A percentile compares a stretch with the other conserved stretches of the same genome.
Conservation (phyloP, 2,888 invertebrate genomes). For the Lasioglossum calceatum region DNA sequence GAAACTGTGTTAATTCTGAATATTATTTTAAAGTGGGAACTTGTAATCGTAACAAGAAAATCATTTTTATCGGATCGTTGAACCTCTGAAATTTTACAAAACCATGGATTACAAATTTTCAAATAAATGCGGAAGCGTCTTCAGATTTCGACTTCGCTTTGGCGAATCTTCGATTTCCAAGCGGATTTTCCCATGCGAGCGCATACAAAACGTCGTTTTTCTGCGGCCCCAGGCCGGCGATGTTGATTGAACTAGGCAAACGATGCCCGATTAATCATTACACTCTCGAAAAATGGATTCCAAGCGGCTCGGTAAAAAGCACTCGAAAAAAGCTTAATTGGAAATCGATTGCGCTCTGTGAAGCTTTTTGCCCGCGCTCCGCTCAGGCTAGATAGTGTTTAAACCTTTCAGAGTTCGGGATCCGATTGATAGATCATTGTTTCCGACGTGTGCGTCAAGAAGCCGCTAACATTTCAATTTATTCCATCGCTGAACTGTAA, state of each 20-base stretch:
- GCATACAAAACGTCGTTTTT: not conserved
- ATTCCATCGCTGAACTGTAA: not conserved
- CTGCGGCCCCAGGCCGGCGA: not conserved
- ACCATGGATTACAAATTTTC: too few relatives aligned
- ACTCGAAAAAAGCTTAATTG: conserved; percentile 5
- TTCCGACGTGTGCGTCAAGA: not conserved
- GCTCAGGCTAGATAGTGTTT: not conserved
- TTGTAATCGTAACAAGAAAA: too few relatives aligned
- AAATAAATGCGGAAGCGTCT: too few relatives aligned
- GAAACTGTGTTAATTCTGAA: not conserved
- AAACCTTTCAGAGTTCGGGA: not conserved
- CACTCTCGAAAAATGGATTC: conserved; percentile 14
- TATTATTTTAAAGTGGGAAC: too few relatives aligned
- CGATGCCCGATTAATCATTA: conserved; percentile 1
- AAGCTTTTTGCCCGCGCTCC: not conserved
- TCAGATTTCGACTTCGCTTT: not conserved
- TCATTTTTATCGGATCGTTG: too few relatives aligned
- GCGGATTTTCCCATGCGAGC: not conserved
- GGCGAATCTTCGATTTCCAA: too few relatives aligned
- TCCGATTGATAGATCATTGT: not conserved
- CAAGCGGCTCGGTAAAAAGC: not conserved
- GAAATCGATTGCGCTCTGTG: not conserved
- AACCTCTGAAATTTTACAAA: too few relatives aligned
- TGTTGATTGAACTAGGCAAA: conserved; percentile 1
- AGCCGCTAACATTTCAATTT: not conserved